Percentiles rank a stretch among this genome's conserved stretches.
Evolutionary conservation across 2,113 vertebrate genomes (phyloP).

Genomic region (Rhinogobius similis): DNA sequence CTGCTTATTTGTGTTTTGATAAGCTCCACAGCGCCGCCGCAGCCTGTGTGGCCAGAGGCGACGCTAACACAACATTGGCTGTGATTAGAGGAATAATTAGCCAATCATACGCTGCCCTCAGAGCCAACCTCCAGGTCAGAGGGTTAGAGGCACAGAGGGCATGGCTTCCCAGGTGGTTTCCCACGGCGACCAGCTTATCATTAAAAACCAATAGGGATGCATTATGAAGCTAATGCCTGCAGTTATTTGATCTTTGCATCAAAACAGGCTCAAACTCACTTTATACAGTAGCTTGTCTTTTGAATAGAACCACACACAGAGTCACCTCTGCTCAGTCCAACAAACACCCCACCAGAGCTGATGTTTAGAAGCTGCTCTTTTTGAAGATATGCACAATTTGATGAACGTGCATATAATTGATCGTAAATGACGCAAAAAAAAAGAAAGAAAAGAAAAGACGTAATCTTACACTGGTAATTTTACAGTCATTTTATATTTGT

Average conservation of each 20-base stretch:
- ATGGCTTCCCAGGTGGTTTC: conserved; percentile 65
- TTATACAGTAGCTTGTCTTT: not conserved
- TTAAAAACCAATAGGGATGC: not conserved
- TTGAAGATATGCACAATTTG: too few relatives aligned
- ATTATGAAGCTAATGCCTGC: conserved; percentile 46
- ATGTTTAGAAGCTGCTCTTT: too few relatives aligned
- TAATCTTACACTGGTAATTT: too few relatives aligned
- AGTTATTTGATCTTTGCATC: not conserved
- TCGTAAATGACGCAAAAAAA: too few relatives aligned
- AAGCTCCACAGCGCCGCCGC: conserved; percentile 65
- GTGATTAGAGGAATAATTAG: conserved; percentile 68
- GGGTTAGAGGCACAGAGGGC: conserved; percentile 51
- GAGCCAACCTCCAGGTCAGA: conserved; percentile 57
- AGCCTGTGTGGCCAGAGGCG: conserved; percentile 27
- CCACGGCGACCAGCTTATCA: conserved; percentile 32
- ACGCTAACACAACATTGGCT: conserved; percentile 51
- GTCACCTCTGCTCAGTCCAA: too few relatives aligned
- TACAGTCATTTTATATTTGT: too few relatives aligned
- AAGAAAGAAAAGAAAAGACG: too few relatives aligned
- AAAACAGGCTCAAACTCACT: not conserved
- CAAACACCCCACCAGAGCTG: too few relatives aligned
- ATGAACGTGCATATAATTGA: too few relatives aligned
- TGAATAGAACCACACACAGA: not conserved
- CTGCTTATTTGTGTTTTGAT: conserved; percentile 68
- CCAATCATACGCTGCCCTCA: conserved; percentile 65